These are phyloP conservation scores for Apotomis betuletana DNA, from an alignment of 2,888 invertebrate genomes.

Conservation along the genomic window DNA sequence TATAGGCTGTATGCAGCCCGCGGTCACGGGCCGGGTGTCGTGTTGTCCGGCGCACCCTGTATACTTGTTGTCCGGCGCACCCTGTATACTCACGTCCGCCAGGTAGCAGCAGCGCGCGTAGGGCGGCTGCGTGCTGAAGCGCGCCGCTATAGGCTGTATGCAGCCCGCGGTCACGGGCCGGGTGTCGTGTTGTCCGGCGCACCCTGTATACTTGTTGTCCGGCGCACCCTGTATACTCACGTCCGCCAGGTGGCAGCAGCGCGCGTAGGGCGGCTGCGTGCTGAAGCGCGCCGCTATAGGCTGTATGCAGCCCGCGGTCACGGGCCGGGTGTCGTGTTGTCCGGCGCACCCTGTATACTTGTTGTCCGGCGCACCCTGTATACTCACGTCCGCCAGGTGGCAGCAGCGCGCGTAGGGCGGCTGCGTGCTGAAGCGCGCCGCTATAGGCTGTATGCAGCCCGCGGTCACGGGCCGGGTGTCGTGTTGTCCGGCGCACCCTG, in stretches of 20 bases:
- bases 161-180: too few relatives aligned
- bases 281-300: too few relatives aligned
- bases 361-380: constrained; percentile 34
- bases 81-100: too few relatives aligned
- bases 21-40: constrained; percentile 39
- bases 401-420: neutral
- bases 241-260: neutral
- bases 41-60: constrained; percentile 55
- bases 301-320: neutral
- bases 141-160: neutral
- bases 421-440: neutral
- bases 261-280: neutral
- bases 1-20: constrained; percentile 57
- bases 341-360: constrained; percentile 27
- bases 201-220: too few relatives aligned
- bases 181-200: constrained; percentile 47
- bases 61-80: constrained; percentile 59
- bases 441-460: constrained; percentile 57
- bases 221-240: too few relatives aligned
- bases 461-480: constrained; percentile 43
- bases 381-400: neutral
- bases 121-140: neutral
- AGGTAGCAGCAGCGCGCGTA: neutral
- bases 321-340: constrained; percentile 53
- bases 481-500: constrained; percentile 58